Percentiles rank a stretch among this genome's conserved stretches.
phyloP scores from a whole-genome alignment of 2,113 vertebrate genomes.

The Thermophis baileyi region DNA sequence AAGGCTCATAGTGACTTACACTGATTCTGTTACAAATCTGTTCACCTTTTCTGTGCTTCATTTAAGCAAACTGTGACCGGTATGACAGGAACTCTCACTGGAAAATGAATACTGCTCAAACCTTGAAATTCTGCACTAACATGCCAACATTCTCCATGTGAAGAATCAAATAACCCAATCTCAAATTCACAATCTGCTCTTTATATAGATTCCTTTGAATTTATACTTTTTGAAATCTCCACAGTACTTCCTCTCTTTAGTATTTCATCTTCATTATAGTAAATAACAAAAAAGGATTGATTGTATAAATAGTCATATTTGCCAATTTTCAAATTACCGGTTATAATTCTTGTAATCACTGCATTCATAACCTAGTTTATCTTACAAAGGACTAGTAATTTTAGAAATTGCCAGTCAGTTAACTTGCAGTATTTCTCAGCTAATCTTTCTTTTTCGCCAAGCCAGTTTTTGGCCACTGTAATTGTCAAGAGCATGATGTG shows the following conservation, averaged over 20 bases:
- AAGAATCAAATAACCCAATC: not conserved
- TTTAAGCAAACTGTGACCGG: not conserved
- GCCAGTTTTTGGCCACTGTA: not conserved
- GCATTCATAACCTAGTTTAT: not conserved
- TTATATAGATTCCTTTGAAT: not conserved
- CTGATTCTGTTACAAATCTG: not conserved
- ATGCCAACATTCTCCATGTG: not conserved
- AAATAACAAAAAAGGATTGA: not conserved
- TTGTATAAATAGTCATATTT: not conserved
- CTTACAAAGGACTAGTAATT: not conserved
- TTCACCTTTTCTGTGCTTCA: conserved; percentile 2
- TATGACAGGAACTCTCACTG: not conserved
- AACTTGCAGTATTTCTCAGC: not conserved
- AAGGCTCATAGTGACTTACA: not conserved
- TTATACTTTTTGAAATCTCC: not conserved
- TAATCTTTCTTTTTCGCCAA: not conserved
- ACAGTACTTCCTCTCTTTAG: not conserved
- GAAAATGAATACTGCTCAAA: not conserved
- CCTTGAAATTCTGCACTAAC: not conserved
- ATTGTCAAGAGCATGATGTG: not conserved
- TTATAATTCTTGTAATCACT: not conserved
- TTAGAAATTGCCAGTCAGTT: not conserved
- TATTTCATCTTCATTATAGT: not conserved
- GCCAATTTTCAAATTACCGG: not conserved
- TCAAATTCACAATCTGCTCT: not conserved